These are phyloP conservation scores for Lycia hirtaria DNA, from an alignment of 2,888 invertebrate genomes.

Conservation along the genomic window DNA sequence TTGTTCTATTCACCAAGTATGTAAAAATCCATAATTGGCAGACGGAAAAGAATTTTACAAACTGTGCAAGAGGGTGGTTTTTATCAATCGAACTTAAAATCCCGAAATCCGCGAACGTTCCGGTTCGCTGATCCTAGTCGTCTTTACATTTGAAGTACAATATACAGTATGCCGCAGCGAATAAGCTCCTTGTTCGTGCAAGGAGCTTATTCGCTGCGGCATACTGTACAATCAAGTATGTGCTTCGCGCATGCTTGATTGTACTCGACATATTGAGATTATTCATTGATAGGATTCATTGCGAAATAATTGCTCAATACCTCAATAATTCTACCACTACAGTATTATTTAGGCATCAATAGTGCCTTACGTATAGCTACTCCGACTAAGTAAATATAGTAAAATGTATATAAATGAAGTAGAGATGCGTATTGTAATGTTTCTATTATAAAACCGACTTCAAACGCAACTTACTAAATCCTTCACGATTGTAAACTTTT, in stretches of 20 bases:
- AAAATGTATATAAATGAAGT: too few relatives aligned
- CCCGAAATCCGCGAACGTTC: slow-evolving; percentile 29
- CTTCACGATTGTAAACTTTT: too few relatives aligned
- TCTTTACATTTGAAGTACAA: slow-evolving; percentile 29
- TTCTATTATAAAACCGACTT: too few relatives aligned
- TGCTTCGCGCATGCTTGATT: slow-evolving; percentile 1
- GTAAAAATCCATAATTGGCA: neutral
- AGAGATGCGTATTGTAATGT: too few relatives aligned
- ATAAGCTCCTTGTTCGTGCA: too few relatives aligned
- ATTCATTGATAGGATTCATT: neutral
- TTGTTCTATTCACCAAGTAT: neutral
- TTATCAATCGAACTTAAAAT: slow-evolving; percentile 36
- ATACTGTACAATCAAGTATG: too few relatives aligned
- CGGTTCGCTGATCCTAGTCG: slow-evolving; percentile 30
- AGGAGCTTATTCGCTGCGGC: too few relatives aligned
- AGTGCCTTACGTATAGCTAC: too few relatives aligned
- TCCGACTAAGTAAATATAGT: too few relatives aligned
- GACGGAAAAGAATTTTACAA: neutral
- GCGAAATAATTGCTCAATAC: neutral
- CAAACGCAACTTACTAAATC: too few relatives aligned
- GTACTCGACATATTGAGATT: neutral
- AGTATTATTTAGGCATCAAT: too few relatives aligned
- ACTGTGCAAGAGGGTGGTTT: slow-evolving; percentile 3
- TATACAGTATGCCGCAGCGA: slow-evolving; percentile 9
- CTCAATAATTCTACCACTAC: too few relatives aligned